Percentiles rank a stretch among this genome's conserved stretches.
These are phyloP conservation scores for Brachynemurus nebulosus DNA, from an alignment of 2,888 invertebrate species.

Conservation along the genomic window DNA sequence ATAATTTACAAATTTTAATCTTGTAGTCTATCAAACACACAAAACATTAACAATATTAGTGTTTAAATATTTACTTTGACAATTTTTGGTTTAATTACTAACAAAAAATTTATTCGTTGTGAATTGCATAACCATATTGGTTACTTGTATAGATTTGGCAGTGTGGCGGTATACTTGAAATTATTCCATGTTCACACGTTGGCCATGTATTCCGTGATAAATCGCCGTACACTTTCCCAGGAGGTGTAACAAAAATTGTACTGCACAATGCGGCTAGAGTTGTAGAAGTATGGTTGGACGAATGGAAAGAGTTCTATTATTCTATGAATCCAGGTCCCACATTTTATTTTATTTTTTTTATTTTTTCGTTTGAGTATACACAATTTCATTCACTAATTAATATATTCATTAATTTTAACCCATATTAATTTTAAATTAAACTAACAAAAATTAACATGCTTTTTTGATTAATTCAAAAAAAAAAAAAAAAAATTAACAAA, in stretches of 20 bases:
- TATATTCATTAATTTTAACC: constrained; percentile 1
- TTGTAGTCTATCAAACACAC: no score
- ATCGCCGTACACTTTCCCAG: constrained; percentile 98
- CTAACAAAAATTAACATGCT: constrained; percentile 2
- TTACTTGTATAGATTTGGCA: constrained; percentile 94
- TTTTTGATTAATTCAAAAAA: not conserved
- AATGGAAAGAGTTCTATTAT: constrained; percentile 99
- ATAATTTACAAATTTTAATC: no score
- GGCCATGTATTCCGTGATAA: constrained; percentile 97
- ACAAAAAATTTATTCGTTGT: no score
- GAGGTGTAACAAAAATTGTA: constrained; percentile 92
- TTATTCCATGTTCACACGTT: constrained; percentile 90
- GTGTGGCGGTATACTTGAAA: constrained; percentile 91
- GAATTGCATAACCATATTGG: no score
- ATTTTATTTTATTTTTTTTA: not conserved
- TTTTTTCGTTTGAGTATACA: no score
- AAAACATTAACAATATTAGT: no score
- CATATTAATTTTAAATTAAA: constrained; percentile 1
- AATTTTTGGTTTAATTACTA: no score
- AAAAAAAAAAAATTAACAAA: no score
- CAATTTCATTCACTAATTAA: no score
- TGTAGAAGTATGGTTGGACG: constrained; percentile 99
- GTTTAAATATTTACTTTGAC: no score
- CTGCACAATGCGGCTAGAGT: constrained; percentile 97
- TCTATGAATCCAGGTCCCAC: constrained; percentile 92